These are phyloP conservation scores for Lepeophtheirus salmonis DNA, from an alignment of 1,140 invertebrate genomes.

Conservation along the genomic window DNA sequence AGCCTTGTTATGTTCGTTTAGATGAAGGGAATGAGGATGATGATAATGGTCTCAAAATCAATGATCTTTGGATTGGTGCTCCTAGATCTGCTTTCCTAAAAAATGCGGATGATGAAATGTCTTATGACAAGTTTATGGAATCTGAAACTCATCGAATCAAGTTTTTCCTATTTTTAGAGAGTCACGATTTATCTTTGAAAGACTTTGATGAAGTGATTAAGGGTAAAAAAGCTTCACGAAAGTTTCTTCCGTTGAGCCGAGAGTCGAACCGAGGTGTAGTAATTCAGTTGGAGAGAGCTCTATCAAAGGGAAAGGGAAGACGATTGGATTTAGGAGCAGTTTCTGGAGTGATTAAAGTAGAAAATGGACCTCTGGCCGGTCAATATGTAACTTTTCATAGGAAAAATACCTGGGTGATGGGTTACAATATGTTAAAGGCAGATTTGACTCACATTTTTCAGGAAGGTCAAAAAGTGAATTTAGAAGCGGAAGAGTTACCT, in stretches of 20 bases:
- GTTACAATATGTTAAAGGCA: conserved; percentile 12
- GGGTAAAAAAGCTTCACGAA: neutral
- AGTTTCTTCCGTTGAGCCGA: neutral
- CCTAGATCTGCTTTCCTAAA: neutral
- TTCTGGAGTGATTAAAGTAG: conserved; percentile 11
- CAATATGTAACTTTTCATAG: conserved; percentile 10
- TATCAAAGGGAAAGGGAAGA: neutral
- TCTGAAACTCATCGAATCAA: neutral
- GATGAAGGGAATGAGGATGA: neutral
- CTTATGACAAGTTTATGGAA: neutral
- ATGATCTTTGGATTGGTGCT: neutral
- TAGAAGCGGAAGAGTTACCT: conserved; percentile 4
- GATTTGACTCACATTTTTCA: conserved; percentile 10
- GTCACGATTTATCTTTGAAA: neutral
- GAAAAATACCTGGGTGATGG: conserved; percentile 14
- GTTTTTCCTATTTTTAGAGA: neutral
- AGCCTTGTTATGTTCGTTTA: conserved; percentile 4
- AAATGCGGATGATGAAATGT: neutral
- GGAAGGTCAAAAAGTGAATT: neutral
- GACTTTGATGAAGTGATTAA: neutral
- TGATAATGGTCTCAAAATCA: too few species aligned
- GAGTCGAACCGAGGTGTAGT: neutral
- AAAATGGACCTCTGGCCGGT: conserved; percentile 6
- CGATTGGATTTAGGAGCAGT: conserved; percentile 4
- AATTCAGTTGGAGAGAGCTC: neutral